Base-by-base conservation (phyloP, 2,113 vertebrate genomes). In the Hirundichthys speculiger region DNA sequence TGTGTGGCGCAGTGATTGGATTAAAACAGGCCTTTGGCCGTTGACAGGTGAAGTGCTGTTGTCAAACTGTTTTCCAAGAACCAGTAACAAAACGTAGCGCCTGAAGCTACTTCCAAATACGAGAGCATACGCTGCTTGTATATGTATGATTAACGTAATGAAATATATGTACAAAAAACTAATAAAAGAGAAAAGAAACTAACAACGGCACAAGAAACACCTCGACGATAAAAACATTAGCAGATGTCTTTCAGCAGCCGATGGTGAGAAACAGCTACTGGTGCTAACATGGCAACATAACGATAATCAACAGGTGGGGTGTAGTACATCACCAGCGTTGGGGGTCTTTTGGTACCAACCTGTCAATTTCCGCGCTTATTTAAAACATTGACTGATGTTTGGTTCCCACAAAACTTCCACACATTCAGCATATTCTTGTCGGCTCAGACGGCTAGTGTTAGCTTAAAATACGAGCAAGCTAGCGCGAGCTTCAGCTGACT, bases 231-330 rank as follows among this genome's bases (percentile, higher is more conserved):
- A 41, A 14, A 43, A 56, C 15, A 16, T 45, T 21, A 55, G 21
- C 41, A 22, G 27, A 2, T 7, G 1, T 9, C 1, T 27, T 1
- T 12, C 8, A 3, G 41, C 11, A 61, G 62, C 46, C 67, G 59
- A 48, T 30, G 16, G 39, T 25, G 9, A 24, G 6, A 19, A 47
- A 65, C 18, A 62, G 27, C 56, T 24, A 47, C 34, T 43, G 14
- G 12, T 66, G 60, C 42, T 74, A 70, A 30, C 41, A 56, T 53
- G 48, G 58, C 55, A 66, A 71, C 45, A 62, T 47, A 45, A 16
- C 62, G 22, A 61, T 13, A 20, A 58, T 78, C 79, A 81, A 78
- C 70, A 82, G 54, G 82, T 84, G 71, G 52, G 13, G 2, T 27
- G 25, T 40, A 15, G 12, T 15, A 45, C 19, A 42, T 0, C 13